Conservation (phyloP, 2,888 invertebrate genomes). For the Pharmacophagus antenor region DNA sequence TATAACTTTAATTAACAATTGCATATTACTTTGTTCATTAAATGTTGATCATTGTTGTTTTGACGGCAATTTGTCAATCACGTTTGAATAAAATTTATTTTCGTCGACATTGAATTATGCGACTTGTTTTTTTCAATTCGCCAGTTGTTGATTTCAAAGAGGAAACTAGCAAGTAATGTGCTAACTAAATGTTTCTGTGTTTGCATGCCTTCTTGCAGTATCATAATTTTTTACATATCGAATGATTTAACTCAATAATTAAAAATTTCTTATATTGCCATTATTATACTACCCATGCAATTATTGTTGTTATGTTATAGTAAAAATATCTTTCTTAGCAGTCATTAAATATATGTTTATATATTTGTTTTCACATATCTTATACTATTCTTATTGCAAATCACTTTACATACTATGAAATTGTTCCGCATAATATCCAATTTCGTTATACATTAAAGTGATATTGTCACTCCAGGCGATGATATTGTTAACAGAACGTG, state of each 20-base stretch:
- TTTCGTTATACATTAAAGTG: constrained; percentile 3
- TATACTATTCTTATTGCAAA: constrained; percentile 6
- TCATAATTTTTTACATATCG: too few species aligned
- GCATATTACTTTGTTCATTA: constrained; percentile 12
- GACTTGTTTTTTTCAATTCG: background rate
- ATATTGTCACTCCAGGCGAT: constrained; percentile 1
- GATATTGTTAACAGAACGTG: background rate
- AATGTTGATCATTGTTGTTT: constrained; percentile 25
- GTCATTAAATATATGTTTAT: constrained; percentile 4
- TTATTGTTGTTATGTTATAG: too few species aligned
- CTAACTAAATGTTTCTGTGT: too few species aligned
- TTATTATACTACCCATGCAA: too few species aligned
- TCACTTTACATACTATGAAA: constrained; percentile 9
- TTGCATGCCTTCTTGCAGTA: too few species aligned
- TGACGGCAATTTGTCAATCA: constrained; percentile 12
- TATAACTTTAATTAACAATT: constrained; percentile 22
- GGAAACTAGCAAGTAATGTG: too few species aligned
- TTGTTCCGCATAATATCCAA: constrained; percentile 6
- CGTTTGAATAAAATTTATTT: constrained; percentile 2
- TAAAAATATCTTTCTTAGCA: background rate
- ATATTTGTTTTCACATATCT: background rate
- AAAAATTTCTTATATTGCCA: too few species aligned
- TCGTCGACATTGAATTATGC: background rate
- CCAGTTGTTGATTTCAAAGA: too few species aligned
- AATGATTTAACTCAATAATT: too few species aligned